Evolutionary conservation across 2,113 vertebrate genomes (phyloP), one percentile per base, ranked within the genome.

Genomic region (Callaeas wilsoni): DNA sequence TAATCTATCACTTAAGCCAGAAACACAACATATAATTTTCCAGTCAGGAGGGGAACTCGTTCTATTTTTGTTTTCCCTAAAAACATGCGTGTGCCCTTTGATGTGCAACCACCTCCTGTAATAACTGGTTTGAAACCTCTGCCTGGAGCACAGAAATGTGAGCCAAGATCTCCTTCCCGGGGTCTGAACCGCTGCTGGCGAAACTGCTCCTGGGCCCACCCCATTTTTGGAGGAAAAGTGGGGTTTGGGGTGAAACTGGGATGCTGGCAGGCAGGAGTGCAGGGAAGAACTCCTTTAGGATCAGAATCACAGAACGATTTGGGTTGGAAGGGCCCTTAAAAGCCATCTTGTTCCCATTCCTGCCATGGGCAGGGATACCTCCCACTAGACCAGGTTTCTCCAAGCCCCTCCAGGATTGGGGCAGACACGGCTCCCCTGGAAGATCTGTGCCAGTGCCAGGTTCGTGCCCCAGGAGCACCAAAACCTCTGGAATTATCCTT

Each of bases 51-150:
- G 86, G 80, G 68, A 94, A 18, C 93, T 90, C 25, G 0, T 15
- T 19, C 4, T 90, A 8, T 69, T 86, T 90, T 92, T 94, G 94
- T 94, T 94, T 95, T 67, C 52, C 71, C 91, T 81, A 59, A 95
- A 95, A 95, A 92, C 80, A 74, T 1, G 13, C 6, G 1, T 10
- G 50, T 18, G n/a, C 50, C 86, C 94, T 97, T 96, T 97, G 95
- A 97, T 96, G 83, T 97, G 73, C 68, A 89, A 10, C 50, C 71
- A 15, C 73, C 95, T 88, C 95, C 68, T 94, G 88, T 96, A 92
- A 86, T 42, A 92, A 94, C 95, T 85, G 39, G 94, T 86, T 92
- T 89, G 13, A 88, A 86, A 81, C 55, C 19, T 39, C 49, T 84
- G 91, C 95, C 96, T 69, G 83, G 39, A 96, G 95, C 93, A 12